Conservation (phyloP, 2,797 vertebrate genomes). For the Girardinus metallicus region DNA sequence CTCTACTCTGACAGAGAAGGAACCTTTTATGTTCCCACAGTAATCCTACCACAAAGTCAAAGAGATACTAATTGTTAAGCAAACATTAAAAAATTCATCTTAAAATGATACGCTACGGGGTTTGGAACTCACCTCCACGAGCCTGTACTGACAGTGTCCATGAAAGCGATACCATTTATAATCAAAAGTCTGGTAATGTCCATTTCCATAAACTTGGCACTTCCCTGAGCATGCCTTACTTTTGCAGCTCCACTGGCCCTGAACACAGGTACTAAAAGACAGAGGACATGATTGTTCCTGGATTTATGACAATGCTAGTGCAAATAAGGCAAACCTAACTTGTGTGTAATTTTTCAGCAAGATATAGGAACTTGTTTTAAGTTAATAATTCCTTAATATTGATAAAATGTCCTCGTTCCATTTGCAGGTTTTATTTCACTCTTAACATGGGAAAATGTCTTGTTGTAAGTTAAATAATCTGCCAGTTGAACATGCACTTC, state of each 20-base stretch:
- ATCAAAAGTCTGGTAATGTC: constrained; percentile 86
- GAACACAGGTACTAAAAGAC: constrained; percentile 73
- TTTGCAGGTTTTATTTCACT: too few species aligned
- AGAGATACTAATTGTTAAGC: background rate
- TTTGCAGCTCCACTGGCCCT: constrained; percentile 81
- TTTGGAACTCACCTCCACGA: constrained; percentile 82
- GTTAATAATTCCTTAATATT: too few species aligned
- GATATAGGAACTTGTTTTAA: too few species aligned
- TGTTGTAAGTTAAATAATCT: too few species aligned
- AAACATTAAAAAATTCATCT: background rate
- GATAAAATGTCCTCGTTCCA: too few species aligned
- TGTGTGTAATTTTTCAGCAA: too few species aligned
- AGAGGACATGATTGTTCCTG: background rate
- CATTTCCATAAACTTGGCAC: constrained; percentile 87
- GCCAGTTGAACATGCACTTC: too few species aligned
- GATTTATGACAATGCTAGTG: too few species aligned
- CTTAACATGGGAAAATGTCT: too few species aligned
- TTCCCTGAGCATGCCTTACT: constrained; percentile 76
- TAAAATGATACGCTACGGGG: background rate
- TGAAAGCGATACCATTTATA: constrained; percentile 83
- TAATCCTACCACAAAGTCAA: constrained; percentile 59
- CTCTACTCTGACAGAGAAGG: constrained; percentile 75
- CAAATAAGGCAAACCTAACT: too few species aligned
- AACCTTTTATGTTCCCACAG: constrained; percentile 34
- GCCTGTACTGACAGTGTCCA: constrained; percentile 86